A percentile compares a stretch with the other conserved stretches of the same genome.
Conservation (phyloP, 1,140 invertebrate species). For the Polyergus mexicanus region DNA sequence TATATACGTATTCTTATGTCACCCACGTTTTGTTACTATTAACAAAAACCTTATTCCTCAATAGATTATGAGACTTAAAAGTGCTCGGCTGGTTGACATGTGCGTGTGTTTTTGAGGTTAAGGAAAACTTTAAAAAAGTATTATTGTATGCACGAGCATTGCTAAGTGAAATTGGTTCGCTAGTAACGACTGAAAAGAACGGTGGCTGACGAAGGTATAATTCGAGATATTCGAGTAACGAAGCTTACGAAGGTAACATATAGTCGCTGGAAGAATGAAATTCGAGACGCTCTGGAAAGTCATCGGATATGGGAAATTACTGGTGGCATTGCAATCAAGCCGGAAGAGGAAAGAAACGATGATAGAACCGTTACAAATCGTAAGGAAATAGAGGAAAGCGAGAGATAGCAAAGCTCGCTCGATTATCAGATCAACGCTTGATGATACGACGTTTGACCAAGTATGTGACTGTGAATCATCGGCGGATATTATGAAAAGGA, state of each 20-base stretch:
- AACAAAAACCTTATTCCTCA: neutral
- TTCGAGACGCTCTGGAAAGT: conserved; percentile 3
- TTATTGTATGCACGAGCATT: too few species aligned
- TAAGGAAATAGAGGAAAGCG: conserved; percentile 6
- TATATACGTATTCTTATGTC: too few species aligned
- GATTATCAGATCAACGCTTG: conserved; percentile 26
- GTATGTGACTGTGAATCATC: conserved; percentile 36
- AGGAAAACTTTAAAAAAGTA: neutral
- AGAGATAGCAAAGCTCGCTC: conserved; percentile 30
- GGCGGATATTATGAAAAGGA: neutral
- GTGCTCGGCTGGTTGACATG: neutral
- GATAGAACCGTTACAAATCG: neutral
- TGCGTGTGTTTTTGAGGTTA: neutral
- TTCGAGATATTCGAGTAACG: neutral
- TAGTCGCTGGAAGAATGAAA: conserved; percentile 12
- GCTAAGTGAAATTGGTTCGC: too few species aligned
- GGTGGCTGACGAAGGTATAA: neutral
- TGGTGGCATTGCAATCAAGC: neutral
- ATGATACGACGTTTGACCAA: conserved; percentile 30
- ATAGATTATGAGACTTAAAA: conserved; percentile 23
- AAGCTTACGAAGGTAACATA: conserved; percentile 27
- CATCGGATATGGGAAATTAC: conserved; percentile 33
- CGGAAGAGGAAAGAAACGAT: neutral
- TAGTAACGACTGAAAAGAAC: neutral
- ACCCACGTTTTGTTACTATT: too few species aligned